Conservation (phyloP, 2,113 vertebrate species). For the Hippocampus abdominalis region DNA sequence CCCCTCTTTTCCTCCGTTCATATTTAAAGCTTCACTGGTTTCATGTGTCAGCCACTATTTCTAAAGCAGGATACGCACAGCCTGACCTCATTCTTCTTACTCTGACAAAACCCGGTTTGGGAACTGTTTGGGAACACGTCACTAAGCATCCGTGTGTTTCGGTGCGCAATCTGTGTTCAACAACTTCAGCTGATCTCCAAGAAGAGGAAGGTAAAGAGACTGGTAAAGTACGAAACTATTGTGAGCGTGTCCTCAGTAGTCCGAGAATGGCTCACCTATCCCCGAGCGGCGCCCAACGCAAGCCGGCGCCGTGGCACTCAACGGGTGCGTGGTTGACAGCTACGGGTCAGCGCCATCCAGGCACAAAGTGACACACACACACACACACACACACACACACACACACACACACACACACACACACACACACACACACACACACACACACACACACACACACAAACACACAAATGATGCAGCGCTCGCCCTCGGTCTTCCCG, state of each 20-base stretch:
- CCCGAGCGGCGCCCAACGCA: constrained; percentile 36
- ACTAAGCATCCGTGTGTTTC: background rate
- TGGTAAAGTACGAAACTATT: constrained; percentile 5
- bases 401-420: constrained; percentile 38
- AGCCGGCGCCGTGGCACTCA: constrained; percentile 46
- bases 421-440: constrained; percentile 29
- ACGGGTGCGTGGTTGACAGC: constrained; percentile 60
- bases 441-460: constrained; percentile 16
- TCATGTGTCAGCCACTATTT: constrained; percentile 7
- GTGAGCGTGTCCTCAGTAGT: constrained; percentile 9
- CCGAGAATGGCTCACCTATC: constrained; percentile 15
- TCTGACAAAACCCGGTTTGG: background rate
- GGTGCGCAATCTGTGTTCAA: background rate
- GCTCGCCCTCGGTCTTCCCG: constrained; percentile 30
- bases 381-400: background rate
- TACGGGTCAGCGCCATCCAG: constrained; percentile 55
- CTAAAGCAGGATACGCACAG: constrained; percentile 11
- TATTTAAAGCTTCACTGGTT: constrained; percentile 14
- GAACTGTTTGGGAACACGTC: constrained; percentile 12
- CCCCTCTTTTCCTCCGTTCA: constrained; percentile 12
- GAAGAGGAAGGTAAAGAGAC: constrained; percentile 4
- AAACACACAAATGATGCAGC: constrained; percentile 56
- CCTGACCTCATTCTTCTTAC: constrained; percentile 17
- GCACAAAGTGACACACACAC: constrained; percentile 51
- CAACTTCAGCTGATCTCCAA: background rate